Percentiles rank a stretch among this genome's conserved stretches.
Evolutionary conservation across 2,113 vertebrate species (phyloP).

Genomic region (Struthidea cinerea): DNA sequence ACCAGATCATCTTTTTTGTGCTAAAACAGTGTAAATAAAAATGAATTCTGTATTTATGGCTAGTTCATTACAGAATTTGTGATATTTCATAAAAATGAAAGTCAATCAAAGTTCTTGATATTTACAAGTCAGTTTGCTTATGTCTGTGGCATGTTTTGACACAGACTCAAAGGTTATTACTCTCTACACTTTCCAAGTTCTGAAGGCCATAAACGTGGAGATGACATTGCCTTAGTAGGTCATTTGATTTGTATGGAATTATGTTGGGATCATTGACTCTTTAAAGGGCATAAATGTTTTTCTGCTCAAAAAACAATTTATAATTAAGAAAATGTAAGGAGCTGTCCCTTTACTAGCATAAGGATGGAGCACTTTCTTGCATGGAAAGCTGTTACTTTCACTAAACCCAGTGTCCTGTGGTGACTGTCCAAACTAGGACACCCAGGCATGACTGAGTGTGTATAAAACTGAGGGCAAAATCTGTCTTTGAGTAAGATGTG

Average conservation of each 20-base stretch:
- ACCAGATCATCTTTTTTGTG: background rate
- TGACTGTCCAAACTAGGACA: too few species aligned
- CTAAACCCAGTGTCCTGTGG: too few species aligned
- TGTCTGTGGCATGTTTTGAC: background rate
- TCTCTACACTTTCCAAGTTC: background rate
- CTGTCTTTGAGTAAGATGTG: background rate
- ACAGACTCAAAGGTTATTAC: background rate
- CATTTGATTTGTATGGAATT: background rate
- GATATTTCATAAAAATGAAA: background rate
- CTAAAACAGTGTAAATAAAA: background rate
- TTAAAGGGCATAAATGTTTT: background rate
- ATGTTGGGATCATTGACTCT: background rate
- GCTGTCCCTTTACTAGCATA: fast-evolving
- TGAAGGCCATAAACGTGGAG: background rate
- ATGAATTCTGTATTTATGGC: background rate
- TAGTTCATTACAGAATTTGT: background rate
- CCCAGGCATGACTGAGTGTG: background rate
- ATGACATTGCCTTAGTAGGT: background rate
- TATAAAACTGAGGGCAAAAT: background rate
- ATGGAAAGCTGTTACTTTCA: background rate
- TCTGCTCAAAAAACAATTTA: background rate
- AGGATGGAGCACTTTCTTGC: background rate
- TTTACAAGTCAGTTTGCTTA: background rate
- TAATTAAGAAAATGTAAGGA: background rate
- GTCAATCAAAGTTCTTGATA: background rate